A percentile compares a stretch with the other conserved stretches of the same genome.
Conservation (phyloP, 1,140 invertebrate genomes). For the Apis cerana region DNA sequence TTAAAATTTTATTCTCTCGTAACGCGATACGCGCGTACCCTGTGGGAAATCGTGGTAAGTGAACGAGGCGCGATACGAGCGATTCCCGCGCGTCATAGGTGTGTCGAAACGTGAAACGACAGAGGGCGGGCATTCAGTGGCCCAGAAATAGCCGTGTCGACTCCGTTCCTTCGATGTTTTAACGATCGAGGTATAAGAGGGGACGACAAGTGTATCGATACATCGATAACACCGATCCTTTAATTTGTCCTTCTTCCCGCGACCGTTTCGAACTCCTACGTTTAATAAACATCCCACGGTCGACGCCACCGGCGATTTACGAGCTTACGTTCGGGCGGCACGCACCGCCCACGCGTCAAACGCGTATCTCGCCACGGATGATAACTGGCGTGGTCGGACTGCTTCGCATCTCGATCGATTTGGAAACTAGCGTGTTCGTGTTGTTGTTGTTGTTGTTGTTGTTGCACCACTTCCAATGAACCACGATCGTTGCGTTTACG, state of each 20-base stretch:
- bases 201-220: conserved; percentile 3
- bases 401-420: conserved; percentile 18
- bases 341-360: conserved; percentile 24
- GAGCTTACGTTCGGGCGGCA: conserved; percentile 21
- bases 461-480: background rate
- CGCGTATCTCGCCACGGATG: conserved; percentile 15
- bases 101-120: background rate
- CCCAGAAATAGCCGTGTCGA: background rate
- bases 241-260: conserved; percentile 6
- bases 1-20: background rate
- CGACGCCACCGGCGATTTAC: conserved; percentile 20
- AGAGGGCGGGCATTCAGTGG: background rate
- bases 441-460: background rate
- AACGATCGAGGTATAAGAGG: background rate
- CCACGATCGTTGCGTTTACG: background rate
- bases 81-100: background rate
- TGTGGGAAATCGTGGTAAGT: too few species aligned
- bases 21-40: too few species aligned
- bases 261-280: conserved; percentile 6
- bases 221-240: conserved; percentile 2
- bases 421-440: background rate
- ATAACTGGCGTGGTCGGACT: background rate
- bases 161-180: background rate
- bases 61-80: background rate
- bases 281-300: conserved; percentile 33